These are phyloP conservation scores for Thryonomys swinderianus DNA, from an alignment of 2,113 vertebrate genomes.

Conservation along the genomic window DNA sequence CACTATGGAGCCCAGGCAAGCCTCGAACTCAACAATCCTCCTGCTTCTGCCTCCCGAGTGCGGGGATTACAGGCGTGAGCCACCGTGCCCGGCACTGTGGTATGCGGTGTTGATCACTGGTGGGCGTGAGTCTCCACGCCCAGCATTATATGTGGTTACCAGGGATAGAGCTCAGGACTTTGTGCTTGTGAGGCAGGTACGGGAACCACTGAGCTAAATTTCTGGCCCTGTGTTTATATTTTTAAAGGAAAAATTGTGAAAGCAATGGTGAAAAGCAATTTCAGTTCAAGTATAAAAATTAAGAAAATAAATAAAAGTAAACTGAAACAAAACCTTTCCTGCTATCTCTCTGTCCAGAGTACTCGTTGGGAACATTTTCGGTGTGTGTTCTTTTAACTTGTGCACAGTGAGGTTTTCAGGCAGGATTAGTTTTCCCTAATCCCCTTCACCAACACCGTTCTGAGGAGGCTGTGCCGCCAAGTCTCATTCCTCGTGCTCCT, in stretches of 20 bases:
- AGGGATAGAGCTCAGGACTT: too few relatives aligned
- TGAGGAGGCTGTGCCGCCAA: neutral
- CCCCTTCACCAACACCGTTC: neutral
- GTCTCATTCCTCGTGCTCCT: fast-evolving
- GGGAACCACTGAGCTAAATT: too few relatives aligned
- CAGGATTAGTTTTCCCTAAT: neutral
- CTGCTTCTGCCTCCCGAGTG: too few relatives aligned
- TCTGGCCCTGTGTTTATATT: too few relatives aligned
- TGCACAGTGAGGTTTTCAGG: neutral
- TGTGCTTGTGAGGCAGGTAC: too few relatives aligned
- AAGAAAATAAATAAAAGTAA: neutral
- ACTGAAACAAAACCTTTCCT: neutral
- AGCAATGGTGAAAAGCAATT: neutral
- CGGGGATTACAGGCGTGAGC: too few relatives aligned
- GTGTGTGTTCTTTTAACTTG: neutral
- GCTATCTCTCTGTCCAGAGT: neutral
- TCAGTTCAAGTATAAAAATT: neutral
- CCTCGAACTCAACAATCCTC: too few relatives aligned
- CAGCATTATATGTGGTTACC: too few relatives aligned
- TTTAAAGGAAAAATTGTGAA: constrained; percentile 18
- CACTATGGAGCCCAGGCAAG: too few relatives aligned
- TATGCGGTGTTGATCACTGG: too few relatives aligned
- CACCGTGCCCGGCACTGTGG: too few relatives aligned
- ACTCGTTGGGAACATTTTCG: neutral
- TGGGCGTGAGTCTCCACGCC: too few relatives aligned